These are phyloP conservation scores for Gouania willdenowi DNA, from an alignment of 2,797 vertebrate genomes.

Conservation along the genomic window DNA sequence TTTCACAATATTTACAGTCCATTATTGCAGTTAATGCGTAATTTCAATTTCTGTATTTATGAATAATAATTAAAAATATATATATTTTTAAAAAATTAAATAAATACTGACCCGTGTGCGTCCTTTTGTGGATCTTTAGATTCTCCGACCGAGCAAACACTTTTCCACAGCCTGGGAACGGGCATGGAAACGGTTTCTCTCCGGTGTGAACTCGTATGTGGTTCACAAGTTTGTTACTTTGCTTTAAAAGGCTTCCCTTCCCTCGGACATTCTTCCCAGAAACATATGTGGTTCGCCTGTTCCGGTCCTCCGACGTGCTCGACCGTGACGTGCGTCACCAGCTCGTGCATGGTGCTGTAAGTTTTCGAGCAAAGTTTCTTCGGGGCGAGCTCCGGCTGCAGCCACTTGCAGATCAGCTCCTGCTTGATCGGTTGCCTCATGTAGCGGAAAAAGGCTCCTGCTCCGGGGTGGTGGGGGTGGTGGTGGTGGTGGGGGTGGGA, in stretches of 20 bases:
- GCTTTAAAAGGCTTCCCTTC: conserved; percentile 95
- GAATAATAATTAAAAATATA: too few relatives aligned
- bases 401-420: conserved; percentile 98
- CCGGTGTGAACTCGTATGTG: conserved; percentile 92
- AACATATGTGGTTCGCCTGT: conserved; percentile 90
- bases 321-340: conserved; percentile 91
- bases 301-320: conserved; percentile 92
- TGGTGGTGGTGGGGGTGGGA: too few relatives aligned
- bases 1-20: too few relatives aligned
- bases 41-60: too few relatives aligned
- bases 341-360: conserved; percentile 97
- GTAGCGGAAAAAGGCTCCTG: conserved; percentile 96
- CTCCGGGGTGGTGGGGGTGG: too few relatives aligned
- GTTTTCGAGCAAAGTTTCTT: conserved; percentile 99
- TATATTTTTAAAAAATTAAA: too few relatives aligned
- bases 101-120: conserved; percentile 86
- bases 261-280: conserved; percentile 90
- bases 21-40: too few relatives aligned
- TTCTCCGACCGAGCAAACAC: conserved; percentile 92
- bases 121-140: conserved; percentile 93
- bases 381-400: conserved; percentile 96
- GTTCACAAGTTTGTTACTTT: conserved; percentile 95
- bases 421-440: conserved; percentile 97
- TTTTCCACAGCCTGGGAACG: conserved; percentile 92
- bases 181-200: conserved; percentile 92